phyloP scores from a whole-genome alignment of 2,888 invertebrate genomes.

The Rotaria macrura region DNA sequence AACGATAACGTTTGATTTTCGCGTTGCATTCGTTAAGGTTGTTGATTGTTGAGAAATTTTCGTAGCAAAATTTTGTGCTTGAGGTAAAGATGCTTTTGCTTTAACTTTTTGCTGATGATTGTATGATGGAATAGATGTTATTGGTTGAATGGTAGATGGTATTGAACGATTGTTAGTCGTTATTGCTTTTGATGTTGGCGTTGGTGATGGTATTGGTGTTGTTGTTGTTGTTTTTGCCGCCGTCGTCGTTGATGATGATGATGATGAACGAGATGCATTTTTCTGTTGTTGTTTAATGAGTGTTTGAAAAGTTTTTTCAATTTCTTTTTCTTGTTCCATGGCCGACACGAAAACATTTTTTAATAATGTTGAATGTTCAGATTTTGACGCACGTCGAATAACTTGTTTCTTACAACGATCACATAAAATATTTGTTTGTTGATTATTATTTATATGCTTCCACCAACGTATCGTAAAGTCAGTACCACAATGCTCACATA shows the following conservation, averaged over 20 bases:
- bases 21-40: neutral
- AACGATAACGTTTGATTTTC: neutral
- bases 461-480: constrained; percentile 95
- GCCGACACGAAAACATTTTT: constrained; percentile 97
- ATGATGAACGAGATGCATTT: neutral
- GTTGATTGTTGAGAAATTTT: constrained; percentile 15
- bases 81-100: neutral
- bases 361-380: constrained; percentile 90
- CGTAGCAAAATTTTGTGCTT: neutral
- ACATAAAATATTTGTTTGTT: constrained; percentile 66
- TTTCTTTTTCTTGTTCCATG: constrained; percentile 92
- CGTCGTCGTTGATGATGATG: neutral
- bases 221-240: neutral
- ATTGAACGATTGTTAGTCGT: neutral
- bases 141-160: neutral
- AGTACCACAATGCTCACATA: constrained; percentile 90
- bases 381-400: constrained; percentile 90
- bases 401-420: constrained; percentile 94
- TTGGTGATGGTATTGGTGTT: neutral
- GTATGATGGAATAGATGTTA: neutral
- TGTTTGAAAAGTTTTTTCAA: constrained; percentile 56
- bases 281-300: constrained; percentile 8
- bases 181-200: neutral
- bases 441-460: constrained; percentile 6
- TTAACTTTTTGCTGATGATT: neutral